phyloP scores from a whole-genome alignment of 1,140 invertebrate genomes.

The Bombus confusus region DNA sequence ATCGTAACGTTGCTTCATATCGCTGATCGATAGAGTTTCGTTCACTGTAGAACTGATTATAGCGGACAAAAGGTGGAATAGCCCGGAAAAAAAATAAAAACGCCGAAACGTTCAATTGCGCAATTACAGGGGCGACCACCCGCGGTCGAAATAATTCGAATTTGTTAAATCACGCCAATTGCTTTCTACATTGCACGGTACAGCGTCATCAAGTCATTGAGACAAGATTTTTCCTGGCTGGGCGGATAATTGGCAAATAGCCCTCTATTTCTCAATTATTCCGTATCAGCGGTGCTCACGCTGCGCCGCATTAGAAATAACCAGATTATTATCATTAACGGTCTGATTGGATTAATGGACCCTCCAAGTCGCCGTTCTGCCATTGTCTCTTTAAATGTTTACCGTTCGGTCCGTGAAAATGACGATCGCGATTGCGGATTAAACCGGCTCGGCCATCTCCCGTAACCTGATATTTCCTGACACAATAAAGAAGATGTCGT shows the following conservation, averaged over 20 bases:
- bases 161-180: constrained; percentile 8
- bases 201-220: constrained; percentile 19
- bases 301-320: constrained; percentile 30
- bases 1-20: too few relatives aligned
- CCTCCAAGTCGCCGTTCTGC: constrained; percentile 17
- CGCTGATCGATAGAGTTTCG: not conserved
- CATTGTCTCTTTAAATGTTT: constrained; percentile 15
- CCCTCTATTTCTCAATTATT: constrained; percentile 40
- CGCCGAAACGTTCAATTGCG: not conserved
- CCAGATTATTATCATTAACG: constrained; percentile 36
- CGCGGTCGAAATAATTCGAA: not conserved
- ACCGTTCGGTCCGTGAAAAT: not conserved
- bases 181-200: not conserved
- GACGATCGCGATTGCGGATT: not conserved
- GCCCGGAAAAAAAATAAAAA: not conserved
- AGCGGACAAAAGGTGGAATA: not conserved
- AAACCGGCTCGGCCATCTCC: not conserved
- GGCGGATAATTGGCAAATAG: constrained; percentile 33
- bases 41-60: not conserved
- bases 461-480: not conserved
- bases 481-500: not conserved
- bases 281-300: constrained; percentile 17
- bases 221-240: constrained; percentile 17
- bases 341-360: constrained; percentile 36
- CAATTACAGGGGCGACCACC: not conserved